Evolutionary conservation across 2,113 vertebrate genomes (phyloP), one percentile per base, ranked within the genome.

Genomic region (Hymenochirus boettgeri): DNA sequence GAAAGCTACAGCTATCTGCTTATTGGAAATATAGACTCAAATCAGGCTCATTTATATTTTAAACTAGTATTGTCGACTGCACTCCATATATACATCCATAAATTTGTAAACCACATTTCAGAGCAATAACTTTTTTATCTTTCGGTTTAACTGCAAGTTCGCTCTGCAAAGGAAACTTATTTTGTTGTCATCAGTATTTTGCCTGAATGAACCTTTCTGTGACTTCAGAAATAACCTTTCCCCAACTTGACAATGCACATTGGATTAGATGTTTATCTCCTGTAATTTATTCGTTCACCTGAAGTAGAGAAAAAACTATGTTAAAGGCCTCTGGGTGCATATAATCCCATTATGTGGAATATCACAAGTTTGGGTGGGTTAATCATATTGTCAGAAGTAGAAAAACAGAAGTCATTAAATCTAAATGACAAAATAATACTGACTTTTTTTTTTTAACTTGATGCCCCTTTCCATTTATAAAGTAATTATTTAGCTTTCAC

Each of bases 401-500:
- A 48, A 69, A 74, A 71, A 76, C 60, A 65, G 29, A 39, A 69
- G 50, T 76, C 50, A 70, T 79, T 83, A 69, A 45, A 62, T 67
- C 45, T 71, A 83, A 82, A 86, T 79, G 76, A 86, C 80, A 79
- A 86, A 79, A 82, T 83, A 86, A 77, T 58, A 70, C 63, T 64
- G n/a, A n/a, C 79, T 80, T 78, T 77, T 74, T 74, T 59, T 74
- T 70, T 42, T 27, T 73, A 31, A 55, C n/a, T n/a, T n/a, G n/a
- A n/a, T n/a, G n/a, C n/a, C n/a, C n/a, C 63, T 73, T 79, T 86
- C 86, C 78, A 13, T 47, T 63, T 54, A 64, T 71, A 71, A 71
- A 82, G 73, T 79, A 84, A 87, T 86, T 88, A 87, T 86, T 87
- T 83, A 70, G 71, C 71, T 83, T 79, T 74, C 66, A 65, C 58